A percentile compares a stretch with the other conserved stretches of the same genome.
These are phyloP conservation scores for Netelia melanura DNA, from an alignment of 2,888 invertebrate species.

Conservation along the genomic window DNA sequence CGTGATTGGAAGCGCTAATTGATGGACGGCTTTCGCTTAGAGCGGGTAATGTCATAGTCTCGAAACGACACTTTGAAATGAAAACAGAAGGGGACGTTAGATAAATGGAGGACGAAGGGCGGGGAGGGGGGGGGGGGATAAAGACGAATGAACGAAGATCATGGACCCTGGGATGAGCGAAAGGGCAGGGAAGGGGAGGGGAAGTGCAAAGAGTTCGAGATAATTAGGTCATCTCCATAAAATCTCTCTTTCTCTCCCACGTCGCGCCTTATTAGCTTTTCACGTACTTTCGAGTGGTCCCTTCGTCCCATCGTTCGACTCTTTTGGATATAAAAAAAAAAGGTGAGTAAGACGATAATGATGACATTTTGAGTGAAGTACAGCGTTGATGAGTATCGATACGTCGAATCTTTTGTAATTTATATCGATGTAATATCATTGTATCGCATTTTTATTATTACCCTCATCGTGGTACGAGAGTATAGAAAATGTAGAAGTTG, in stretches of 20 bases:
- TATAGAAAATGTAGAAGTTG: conserved; percentile 6
- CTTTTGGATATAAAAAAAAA: not conserved
- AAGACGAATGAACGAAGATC: conserved; percentile 34
- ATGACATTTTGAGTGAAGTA: not conserved
- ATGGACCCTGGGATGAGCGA: not conserved
- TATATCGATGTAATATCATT: not conserved
- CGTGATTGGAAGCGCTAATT: conserved; percentile 43
- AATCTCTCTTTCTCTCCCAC: conserved; percentile 34
- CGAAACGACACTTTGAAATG: conserved; percentile 28
- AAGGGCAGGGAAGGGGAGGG: conserved; percentile 21
- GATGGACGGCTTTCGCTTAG: conserved; percentile 14
- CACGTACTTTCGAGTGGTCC: conserved; percentile 46
- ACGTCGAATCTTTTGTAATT: too few relatives aligned
- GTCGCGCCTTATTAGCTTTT: conserved; percentile 50
- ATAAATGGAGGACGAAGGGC: not conserved
- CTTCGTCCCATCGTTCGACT: conserved; percentile 5
- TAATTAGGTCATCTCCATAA: conserved; percentile 63
- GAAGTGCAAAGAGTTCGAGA: conserved; percentile 15
- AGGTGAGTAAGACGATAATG: not conserved
- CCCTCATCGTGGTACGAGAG: not conserved
- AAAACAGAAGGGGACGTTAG: conserved; percentile 27
- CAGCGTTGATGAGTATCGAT: not conserved
- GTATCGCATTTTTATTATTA: not conserved
- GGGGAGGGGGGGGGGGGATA: not conserved
- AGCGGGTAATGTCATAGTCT: conserved; percentile 7